phyloP scores from a whole-genome alignment of 2,113 vertebrate genomes.

The Ailurus styani region DNA sequence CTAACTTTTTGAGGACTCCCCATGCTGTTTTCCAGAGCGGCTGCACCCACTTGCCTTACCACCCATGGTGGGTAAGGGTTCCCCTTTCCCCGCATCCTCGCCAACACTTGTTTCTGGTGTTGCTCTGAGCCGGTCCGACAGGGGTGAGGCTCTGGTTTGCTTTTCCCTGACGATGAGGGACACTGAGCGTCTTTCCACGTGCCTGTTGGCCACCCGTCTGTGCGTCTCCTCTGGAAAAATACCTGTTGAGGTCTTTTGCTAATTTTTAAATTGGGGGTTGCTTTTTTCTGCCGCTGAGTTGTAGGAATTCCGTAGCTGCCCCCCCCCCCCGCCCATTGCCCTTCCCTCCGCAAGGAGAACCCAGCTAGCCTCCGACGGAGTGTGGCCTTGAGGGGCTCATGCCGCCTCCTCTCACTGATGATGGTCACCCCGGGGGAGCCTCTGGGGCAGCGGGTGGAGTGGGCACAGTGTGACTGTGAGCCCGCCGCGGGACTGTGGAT shows the following conservation, averaged over 20 bases:
- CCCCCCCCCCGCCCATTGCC: rapidly evolving
- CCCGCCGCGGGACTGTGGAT: background rate
- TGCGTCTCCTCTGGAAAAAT: background rate
- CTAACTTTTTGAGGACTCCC: background rate
- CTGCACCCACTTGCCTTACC: rapidly evolving
- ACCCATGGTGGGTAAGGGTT: rapidly evolving
- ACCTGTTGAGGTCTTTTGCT: background rate
- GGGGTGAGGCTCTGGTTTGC: background rate
- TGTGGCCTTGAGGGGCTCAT: background rate
- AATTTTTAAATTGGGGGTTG: background rate
- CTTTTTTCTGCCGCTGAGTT: background rate
- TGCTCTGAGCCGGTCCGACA: rapidly evolving
- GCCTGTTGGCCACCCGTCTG: background rate
- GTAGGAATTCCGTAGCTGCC: background rate
- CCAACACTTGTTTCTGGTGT: rapidly evolving
- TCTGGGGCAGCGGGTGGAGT: rapidly evolving
- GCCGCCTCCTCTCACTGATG: background rate
- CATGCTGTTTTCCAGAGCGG: rapidly evolving
- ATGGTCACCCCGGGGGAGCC: background rate
- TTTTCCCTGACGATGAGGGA: background rate
- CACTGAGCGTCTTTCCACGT: rapidly evolving
- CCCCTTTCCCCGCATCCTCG: rapidly evolving
- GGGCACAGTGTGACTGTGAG: background rate
- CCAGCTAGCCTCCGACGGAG: rapidly evolving
- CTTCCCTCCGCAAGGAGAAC: background rate